phyloP scores from a whole-genome alignment of 2,113 vertebrate species.

The Aviceda subcristata region DNA sequence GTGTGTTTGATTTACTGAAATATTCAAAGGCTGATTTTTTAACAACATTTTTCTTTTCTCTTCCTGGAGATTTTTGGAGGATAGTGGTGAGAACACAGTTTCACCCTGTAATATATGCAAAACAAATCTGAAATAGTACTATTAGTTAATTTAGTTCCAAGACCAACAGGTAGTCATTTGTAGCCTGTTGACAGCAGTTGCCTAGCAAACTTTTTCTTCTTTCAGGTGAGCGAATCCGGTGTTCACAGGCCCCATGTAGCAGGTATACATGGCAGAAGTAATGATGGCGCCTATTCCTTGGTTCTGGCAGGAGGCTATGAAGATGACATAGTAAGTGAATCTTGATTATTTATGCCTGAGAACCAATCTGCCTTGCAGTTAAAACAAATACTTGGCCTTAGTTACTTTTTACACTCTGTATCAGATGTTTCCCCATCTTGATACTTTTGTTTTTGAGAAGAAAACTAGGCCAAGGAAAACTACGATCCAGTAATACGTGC shows the following conservation, averaged over 20 bases:
- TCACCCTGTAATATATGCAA: background rate
- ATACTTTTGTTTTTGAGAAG: background rate
- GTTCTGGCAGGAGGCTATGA: constrained; percentile 97
- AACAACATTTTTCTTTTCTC: background rate
- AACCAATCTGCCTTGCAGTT: background rate
- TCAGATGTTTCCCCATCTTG: background rate
- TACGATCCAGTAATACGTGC: background rate
- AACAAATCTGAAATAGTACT: background rate
- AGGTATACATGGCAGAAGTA: constrained; percentile 95
- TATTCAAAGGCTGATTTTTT: fast-evolving
- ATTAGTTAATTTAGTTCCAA: background rate
- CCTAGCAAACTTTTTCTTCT: fast-evolving
- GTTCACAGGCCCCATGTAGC: constrained; percentile 95
- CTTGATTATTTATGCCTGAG: background rate
- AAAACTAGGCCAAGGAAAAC: background rate
- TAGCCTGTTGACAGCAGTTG: background rate
- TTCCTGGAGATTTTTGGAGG: background rate
- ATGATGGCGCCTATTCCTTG: constrained; percentile 90
- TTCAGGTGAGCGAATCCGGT: constrained; percentile 91
- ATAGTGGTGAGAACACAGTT: background rate
- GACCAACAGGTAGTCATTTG: fast-evolving
- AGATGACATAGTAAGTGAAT: constrained; percentile 86
- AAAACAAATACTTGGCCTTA: background rate
- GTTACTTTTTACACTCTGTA: fast-evolving
- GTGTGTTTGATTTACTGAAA: background rate